Evolutionary conservation across 1,140 invertebrate species (phyloP).

Genomic region (Eupristina koningsbergeri): DNA sequence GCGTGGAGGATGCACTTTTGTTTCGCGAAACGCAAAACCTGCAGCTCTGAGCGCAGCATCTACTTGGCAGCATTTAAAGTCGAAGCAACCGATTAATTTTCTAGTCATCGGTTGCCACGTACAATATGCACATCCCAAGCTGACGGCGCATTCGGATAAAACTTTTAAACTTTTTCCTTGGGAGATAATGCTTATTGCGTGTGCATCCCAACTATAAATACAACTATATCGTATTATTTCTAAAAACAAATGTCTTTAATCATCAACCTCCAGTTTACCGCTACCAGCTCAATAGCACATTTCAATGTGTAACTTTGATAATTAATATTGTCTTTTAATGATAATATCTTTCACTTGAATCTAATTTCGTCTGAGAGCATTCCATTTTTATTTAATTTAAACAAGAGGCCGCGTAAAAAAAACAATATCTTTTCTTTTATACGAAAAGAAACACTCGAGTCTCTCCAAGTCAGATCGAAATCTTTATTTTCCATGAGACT

Average conservation of each 20-base stretch:
- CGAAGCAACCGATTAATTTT: background rate
- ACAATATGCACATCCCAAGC: background rate
- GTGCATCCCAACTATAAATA: no score
- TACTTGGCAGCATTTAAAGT: background rate
- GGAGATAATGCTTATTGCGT: no score
- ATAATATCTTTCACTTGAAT: background rate
- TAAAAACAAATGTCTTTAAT: no score
- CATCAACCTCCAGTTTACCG: no score
- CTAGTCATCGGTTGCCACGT: background rate
- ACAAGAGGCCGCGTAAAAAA: background rate
- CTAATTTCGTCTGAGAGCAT: background rate
- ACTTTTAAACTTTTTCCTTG: background rate
- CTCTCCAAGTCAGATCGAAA: background rate
- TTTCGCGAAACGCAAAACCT: background rate
- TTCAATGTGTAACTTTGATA: background rate
- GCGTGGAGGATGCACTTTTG: background rate
- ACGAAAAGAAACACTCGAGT: background rate
- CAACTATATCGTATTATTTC: no score
- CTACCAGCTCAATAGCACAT: no score
- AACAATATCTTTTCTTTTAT: background rate
- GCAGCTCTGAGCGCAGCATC: no score
- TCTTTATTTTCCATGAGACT: slow-evolving; percentile 16
- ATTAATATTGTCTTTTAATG: background rate
- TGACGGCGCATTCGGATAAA: background rate
- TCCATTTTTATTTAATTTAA: background rate